Percentiles rank a stretch among this genome's conserved stretches.
These are phyloP conservation scores for Gorsachius magnificus DNA, from an alignment of 2,797 vertebrate species.

Conservation along the genomic window DNA sequence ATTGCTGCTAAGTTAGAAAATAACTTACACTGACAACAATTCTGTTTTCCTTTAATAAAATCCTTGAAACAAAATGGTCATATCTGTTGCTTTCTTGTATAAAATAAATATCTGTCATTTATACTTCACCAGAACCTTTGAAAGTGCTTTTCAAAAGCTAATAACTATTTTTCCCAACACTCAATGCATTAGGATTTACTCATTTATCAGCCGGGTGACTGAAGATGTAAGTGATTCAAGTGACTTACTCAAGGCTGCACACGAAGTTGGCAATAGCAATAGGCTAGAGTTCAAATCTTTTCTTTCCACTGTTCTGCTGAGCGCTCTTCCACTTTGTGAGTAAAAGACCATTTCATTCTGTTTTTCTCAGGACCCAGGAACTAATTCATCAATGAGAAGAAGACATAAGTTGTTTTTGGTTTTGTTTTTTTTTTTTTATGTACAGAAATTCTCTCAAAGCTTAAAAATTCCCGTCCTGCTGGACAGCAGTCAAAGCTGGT, in stretches of 20 bases:
- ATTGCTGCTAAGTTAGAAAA: slow-evolving; percentile 3
- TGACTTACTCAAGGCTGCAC: neutral
- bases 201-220: slow-evolving; percentile 15
- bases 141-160: slow-evolving; percentile 35
- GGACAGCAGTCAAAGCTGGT: neutral
- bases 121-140: neutral
- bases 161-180: slow-evolving; percentile 1
- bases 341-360: neutral
- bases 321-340: neutral
- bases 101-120: slow-evolving; percentile 35
- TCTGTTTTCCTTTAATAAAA: slow-evolving; percentile 39
- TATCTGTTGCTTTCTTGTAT: slow-evolving; percentile 6
- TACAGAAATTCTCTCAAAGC: neutral
- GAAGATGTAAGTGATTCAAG: neutral
- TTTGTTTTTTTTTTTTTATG: neutral
- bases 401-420: neutral
- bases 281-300: neutral
- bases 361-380: neutral
- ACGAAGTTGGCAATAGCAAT: neutral
- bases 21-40: slow-evolving; percentile 30
- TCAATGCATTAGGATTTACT: slow-evolving; percentile 15
- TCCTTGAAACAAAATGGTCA: slow-evolving; percentile 27
- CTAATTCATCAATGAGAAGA: neutral
- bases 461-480: neutral
- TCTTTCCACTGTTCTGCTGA: neutral